Conservation (phyloP, 2,888 invertebrate species). For the Lycaena phlaeas region DNA sequence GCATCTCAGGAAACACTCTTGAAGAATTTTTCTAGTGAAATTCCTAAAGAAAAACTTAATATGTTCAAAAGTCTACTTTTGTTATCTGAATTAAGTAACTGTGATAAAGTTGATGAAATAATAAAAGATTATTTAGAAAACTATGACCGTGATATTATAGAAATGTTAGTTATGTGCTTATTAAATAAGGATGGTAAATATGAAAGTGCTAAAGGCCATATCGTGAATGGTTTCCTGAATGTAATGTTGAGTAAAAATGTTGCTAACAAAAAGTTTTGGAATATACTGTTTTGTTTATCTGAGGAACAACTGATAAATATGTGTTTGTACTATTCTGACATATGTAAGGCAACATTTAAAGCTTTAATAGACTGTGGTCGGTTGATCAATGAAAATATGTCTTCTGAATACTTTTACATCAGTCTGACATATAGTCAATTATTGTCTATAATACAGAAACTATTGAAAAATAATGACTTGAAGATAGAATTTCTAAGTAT, state of each 20-base stretch:
- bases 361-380: constrained; percentile 54
- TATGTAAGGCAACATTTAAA: constrained; percentile 39
- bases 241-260: constrained; percentile 32
- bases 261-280: constrained; percentile 44
- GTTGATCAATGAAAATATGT: constrained; percentile 43
- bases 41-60: constrained; percentile 35
- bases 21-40: constrained; percentile 30
- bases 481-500: constrained; percentile 52
- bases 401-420: constrained; percentile 50
- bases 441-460: constrained; percentile 41
- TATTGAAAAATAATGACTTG: constrained; percentile 47
- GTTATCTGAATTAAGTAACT: constrained; percentile 30
- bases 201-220: constrained; percentile 22
- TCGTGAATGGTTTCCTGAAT: constrained; percentile 29
- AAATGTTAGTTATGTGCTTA: constrained; percentile 42
- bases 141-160: constrained; percentile 32
- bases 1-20: constrained; percentile 51
- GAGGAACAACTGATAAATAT: constrained; percentile 35
- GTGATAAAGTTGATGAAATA: constrained; percentile 26
- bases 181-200: constrained; percentile 27
- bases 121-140: constrained; percentile 31
- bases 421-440: constrained; percentile 68
- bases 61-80: constrained; percentile 43
- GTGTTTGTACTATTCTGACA: constrained; percentile 37
- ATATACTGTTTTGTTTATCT: constrained; percentile 34